phyloP scores from a whole-genome alignment of 2,888 invertebrate species.

The Pycnomerus fuliginosus region DNA sequence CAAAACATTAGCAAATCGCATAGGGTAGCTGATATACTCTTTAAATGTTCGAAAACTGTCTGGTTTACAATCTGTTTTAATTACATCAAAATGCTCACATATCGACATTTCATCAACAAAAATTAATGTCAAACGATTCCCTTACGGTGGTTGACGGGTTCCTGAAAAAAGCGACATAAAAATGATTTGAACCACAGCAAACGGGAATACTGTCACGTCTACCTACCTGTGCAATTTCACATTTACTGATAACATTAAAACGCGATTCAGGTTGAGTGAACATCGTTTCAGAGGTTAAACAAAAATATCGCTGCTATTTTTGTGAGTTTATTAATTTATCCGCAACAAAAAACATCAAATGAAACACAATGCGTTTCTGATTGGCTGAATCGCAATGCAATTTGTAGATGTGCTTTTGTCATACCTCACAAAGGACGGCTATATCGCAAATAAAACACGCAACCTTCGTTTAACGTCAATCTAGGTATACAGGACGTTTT shows the following conservation, averaged over 20 bases:
- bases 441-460: conserved; percentile 53
- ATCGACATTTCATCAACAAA: too few relatives aligned
- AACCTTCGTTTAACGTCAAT: conserved; percentile 21
- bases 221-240: conserved; percentile 16
- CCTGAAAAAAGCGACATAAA: too few relatives aligned
- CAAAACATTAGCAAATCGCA: too few relatives aligned
- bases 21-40: too few relatives aligned
- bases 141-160: too few relatives aligned
- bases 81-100: too few relatives aligned
- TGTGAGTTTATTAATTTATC: conserved; percentile 46
- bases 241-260: conserved; percentile 37
- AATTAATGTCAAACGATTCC: too few relatives aligned
- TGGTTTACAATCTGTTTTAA: too few relatives aligned
- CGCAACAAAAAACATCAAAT: conserved; percentile 43
- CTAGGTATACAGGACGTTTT: too few relatives aligned
- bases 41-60: too few relatives aligned
- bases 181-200: too few relatives aligned
- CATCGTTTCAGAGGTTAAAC: conserved; percentile 31
- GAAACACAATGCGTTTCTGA: conserved; percentile 53
- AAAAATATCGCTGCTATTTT: conserved; percentile 33
- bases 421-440: conserved; percentile 45
- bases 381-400: conserved; percentile 55
- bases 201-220: too few relatives aligned
- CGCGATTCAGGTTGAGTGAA: conserved; percentile 37
- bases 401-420: conserved; percentile 53